phyloP scores from a whole-genome alignment of 2,797 vertebrate genomes.

The Diglossa cyanea region DNA sequence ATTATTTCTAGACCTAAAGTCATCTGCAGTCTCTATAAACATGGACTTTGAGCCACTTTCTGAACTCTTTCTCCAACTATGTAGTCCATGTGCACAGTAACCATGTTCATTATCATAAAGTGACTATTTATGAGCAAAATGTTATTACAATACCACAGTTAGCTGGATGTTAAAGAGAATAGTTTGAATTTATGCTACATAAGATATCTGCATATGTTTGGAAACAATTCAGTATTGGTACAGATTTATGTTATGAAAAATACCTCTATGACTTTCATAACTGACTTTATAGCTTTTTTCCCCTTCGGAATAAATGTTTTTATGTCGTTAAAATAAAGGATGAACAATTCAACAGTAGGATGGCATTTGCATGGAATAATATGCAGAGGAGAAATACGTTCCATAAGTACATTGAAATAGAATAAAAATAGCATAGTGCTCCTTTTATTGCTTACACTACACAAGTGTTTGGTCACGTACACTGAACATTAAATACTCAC shows the following conservation, averaged over 20 bases:
- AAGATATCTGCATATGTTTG: background rate
- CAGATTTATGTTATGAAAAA: background rate
- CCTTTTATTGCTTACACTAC: background rate
- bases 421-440: background rate
- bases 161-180: background rate
- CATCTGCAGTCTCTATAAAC: background rate
- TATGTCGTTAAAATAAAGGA: background rate
- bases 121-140: background rate
- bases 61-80: background rate
- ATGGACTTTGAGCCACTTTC: background rate
- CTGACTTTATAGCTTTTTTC: accelerated
- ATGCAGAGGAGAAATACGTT: background rate
- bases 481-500: background rate
- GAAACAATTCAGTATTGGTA: background rate
- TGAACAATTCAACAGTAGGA: background rate
- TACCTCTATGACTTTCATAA: background rate
- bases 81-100: background rate
- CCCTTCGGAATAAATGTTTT: background rate
- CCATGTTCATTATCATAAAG: background rate
- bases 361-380: background rate
- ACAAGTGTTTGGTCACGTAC: background rate
- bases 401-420: background rate
- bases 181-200: background rate
- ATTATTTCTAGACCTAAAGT: background rate
- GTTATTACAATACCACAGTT: background rate